Evolutionary conservation across 2,888 invertebrate genomes (phyloP), one percentile per base, ranked within the genome.

Genomic region (Parapristionchus giblindavisi): DNA sequence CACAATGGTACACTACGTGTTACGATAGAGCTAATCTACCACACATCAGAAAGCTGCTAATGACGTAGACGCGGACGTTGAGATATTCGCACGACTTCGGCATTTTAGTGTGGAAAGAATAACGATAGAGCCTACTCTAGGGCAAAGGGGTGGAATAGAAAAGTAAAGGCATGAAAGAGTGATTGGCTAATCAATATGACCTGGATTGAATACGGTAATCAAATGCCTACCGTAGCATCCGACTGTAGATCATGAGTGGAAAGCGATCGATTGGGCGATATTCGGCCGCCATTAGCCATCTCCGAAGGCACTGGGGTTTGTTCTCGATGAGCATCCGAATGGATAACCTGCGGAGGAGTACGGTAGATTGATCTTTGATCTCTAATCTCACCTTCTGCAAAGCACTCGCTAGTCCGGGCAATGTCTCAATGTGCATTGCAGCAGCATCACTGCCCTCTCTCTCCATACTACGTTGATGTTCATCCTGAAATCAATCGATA

Each of bases 401-500:
- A 4, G 85, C 85, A 66, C 82, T 80, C 4, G 84, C 85, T 61
- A 85, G 74, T 54, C 83, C 85, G 52, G 79, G 81, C 43, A 85
- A 68, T 32, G 85, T 85, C 68, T 85, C 85, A 14, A 85, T 83
- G 40, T 84, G 85, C 29, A 81, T 81, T 34, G 68, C 76, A 4
- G 74, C 77, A 38, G 76, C 76, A 21, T 56, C 58, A 56, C 56
- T 56, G n/a, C 71, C 58, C 58, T 71, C 71, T 43, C 71, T 56
- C 40, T 71, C 71, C 14, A 40, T 38, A 56, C 40, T 40, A 17
- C 58, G 36, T 24, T 40, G 32, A 21, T 58, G 21, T 32, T 34
- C 24, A 5, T 71, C 58, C 58, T 71, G 21, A 8, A 61, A 6
- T 17, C 43, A 14, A 43, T n/a, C 43, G 43, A 43, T 43, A 8